Percentiles rank a stretch among this genome's conserved stretches.
Conservation (phyloP, 2,113 vertebrate genomes). For the Micromys minutus region DNA sequence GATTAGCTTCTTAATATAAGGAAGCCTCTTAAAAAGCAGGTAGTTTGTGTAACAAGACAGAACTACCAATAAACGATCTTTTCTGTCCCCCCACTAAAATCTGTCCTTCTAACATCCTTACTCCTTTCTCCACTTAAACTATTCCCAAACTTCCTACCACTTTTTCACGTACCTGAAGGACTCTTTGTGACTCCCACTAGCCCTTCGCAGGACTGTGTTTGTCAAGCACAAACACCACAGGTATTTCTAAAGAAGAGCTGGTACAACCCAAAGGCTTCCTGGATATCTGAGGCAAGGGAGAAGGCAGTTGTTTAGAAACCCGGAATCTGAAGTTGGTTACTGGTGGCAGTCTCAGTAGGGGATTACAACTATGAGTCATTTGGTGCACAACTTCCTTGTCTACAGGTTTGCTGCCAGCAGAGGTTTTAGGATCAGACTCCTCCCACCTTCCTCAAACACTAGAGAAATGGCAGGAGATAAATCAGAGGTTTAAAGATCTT, state of each 20-base stretch:
- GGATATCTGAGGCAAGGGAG: background rate
- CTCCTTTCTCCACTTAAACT: background rate
- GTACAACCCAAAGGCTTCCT: background rate
- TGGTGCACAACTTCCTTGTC: background rate
- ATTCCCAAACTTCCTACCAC: background rate
- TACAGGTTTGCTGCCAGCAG: background rate
- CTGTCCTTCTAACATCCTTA: background rate
- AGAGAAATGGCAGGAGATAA: background rate
- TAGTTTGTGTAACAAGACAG: background rate
- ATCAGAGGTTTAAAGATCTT: background rate
- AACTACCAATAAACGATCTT: background rate
- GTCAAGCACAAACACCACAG: constrained; percentile 9
- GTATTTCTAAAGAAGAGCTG: constrained; percentile 29
- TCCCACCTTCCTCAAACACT: background rate
- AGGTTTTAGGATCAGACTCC: background rate
- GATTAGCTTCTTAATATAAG: background rate
- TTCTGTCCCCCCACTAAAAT: constrained; percentile 3
- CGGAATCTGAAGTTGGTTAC: background rate
- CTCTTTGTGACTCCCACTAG: background rate
- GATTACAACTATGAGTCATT: background rate
- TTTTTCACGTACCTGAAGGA: constrained; percentile 11
- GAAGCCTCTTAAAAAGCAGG: background rate
- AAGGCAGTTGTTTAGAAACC: background rate
- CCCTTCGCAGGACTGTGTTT: background rate
- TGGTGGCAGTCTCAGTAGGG: background rate